Evolutionary conservation across 2,113 vertebrate genomes (phyloP).

Genomic region (Brachypteracias leptosomus): DNA sequence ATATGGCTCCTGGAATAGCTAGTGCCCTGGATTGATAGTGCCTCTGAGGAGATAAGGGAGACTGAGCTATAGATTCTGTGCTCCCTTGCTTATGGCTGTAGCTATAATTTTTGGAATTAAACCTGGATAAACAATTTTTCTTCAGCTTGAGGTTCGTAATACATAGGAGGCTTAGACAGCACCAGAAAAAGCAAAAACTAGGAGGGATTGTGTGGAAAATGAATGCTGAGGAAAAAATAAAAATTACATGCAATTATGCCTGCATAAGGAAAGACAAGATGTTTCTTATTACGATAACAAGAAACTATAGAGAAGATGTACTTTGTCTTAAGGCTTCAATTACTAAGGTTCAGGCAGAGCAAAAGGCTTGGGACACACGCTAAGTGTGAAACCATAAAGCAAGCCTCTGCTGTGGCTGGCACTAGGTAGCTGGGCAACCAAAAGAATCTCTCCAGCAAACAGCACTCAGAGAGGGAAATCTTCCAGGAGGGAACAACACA

Average conservation of each 20-base stretch:
- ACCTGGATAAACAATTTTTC: not conserved
- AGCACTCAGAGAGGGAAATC: not conserved
- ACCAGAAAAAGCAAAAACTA: not conserved
- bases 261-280: not conserved
- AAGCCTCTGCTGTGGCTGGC: not conserved
- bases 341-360: not conserved
- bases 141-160: not conserved
- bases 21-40: not conserved
- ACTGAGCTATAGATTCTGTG: not conserved
- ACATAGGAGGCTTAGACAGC: not conserved
- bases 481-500: not conserved
- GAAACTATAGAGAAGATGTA: not conserved
- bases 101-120: not conserved
- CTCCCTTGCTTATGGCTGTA: not conserved
- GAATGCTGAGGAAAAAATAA: not conserved
- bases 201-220: not conserved
- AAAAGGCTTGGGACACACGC: not conserved
- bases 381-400: not conserved
- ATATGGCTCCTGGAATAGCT: slow-evolving; percentile 17
- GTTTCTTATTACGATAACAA: not conserved
- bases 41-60: not conserved
- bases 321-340: not conserved
- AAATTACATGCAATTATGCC: not conserved
- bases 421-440: not conserved
- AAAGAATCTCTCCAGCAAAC: not conserved